Conservation (phyloP, 2,888 invertebrate species). For the Mythimna albipuncta region DNA sequence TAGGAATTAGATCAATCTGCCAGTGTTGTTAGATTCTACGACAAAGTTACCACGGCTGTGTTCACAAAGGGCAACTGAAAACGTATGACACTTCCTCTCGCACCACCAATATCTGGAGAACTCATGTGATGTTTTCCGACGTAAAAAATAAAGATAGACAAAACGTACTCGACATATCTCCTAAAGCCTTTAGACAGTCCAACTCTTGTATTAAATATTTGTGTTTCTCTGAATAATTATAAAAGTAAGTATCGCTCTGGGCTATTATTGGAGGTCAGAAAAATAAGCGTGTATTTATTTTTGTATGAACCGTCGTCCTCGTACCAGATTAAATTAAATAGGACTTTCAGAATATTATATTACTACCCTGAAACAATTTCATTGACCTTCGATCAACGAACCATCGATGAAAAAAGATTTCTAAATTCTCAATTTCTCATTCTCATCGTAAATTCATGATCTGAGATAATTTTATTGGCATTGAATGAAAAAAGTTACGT, state of each 20-base stretch:
- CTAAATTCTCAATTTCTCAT: not conserved
- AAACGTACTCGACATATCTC: not conserved
- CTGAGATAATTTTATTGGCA: conserved; percentile 3
- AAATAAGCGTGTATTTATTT: conserved; percentile 27
- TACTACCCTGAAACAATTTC: conserved; percentile 24
- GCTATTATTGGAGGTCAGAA: conserved; percentile 31
- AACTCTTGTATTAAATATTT: conserved; percentile 5
- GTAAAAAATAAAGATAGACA: not conserved
- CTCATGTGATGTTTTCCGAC: no score
- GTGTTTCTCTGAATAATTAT: conserved; percentile 12
- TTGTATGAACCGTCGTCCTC: conserved; percentile 22
- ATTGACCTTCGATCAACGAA: conserved; percentile 19
- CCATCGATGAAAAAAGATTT: conserved; percentile 5
- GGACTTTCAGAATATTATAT: conserved; percentile 20
- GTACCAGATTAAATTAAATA: conserved; percentile 37
- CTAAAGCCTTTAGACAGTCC: not conserved
- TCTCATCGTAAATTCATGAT: conserved; percentile 23
- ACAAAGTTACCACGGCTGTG: no score
- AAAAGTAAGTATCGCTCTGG: conserved; percentile 12
- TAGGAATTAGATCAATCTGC: not conserved
- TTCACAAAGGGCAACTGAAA: no score
- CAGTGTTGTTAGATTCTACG: not conserved
- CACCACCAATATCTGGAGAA: no score
- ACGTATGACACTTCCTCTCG: no score
- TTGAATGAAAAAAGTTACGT: conserved; percentile 1